These are phyloP conservation scores for Pangasianodon hypophthalmus DNA, from an alignment of 2,113 vertebrate species.

Conservation along the genomic window DNA sequence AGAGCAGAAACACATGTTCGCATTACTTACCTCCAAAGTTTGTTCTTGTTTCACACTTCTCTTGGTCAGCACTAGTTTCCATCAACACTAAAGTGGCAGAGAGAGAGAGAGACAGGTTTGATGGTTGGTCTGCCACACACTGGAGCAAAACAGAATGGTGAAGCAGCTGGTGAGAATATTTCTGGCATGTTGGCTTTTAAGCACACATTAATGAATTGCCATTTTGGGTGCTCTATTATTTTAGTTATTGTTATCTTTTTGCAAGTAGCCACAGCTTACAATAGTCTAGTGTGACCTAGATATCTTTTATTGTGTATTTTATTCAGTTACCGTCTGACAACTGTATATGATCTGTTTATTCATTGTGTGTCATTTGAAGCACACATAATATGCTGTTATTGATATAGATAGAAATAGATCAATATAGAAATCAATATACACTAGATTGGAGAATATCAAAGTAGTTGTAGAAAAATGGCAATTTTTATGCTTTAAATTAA, in stretches of 20 bases:
- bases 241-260: neutral
- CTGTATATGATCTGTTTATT: neutral
- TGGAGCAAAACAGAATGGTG: conserved; percentile 43
- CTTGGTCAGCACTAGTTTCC: conserved; percentile 49
- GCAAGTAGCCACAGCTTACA: neutral
- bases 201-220: conserved; percentile 16
- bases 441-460: neutral
- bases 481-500: neutral
- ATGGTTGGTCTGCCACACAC: conserved; percentile 36
- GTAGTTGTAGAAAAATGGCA: neutral
- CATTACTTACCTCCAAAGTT: conserved; percentile 43
- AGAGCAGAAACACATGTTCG: conserved; percentile 50
- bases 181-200: conserved; percentile 5
- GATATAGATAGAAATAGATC: neutral
- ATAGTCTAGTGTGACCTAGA: neutral
- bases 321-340: neutral
- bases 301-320: neutral
- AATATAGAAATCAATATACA: neutral
- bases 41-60: conserved; percentile 48
- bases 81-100: conserved; percentile 44
- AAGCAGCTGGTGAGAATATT: conserved; percentile 27
- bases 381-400: neutral
- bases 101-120: conserved; percentile 20
- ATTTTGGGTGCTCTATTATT: neutral
- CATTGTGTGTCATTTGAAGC: neutral